Evolutionary conservation across 2,888 invertebrate species (phyloP).

Genomic region (Sicus ferrugineus): DNA sequence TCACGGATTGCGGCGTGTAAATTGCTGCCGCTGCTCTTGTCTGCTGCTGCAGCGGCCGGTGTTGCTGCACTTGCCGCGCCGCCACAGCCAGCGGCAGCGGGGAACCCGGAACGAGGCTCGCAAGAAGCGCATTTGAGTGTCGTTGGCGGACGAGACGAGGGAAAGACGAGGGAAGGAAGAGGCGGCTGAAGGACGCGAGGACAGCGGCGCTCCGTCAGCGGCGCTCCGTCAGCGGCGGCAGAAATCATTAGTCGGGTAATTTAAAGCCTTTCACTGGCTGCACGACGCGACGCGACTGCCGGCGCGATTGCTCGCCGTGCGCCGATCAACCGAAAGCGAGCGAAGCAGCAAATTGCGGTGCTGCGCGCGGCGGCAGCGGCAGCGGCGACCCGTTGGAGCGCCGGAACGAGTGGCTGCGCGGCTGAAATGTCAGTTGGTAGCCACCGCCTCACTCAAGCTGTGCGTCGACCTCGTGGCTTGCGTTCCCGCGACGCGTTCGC

Average conservation of each 20-base stretch:
- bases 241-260: slow-evolving; percentile 40
- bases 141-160: slow-evolving; percentile 5
- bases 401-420: slow-evolving; percentile 7
- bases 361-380: slow-evolving; percentile 26
- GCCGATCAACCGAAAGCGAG: no score
- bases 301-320: no score
- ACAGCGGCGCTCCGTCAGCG: slow-evolving; percentile 30
- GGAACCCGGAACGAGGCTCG: neutral
- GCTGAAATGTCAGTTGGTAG: neutral
- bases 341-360: slow-evolving; percentile 51
- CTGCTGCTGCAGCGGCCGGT: no score
- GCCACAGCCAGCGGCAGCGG: slow-evolving; percentile 29
- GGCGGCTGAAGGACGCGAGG: neutral
- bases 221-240: slow-evolving; percentile 8
- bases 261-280: slow-evolving; percentile 53
- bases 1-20: slow-evolving; percentile 58
- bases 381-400: slow-evolving; percentile 27
- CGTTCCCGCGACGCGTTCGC: neutral
- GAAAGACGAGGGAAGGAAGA: neutral
- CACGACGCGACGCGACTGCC: no score
- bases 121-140: slow-evolving; percentile 24
- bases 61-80: slow-evolving; percentile 37
- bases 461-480: neutral
- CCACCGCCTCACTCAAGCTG: neutral
- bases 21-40: slow-evolving; percentile 44